Evolutionary conservation across 1,140 invertebrate genomes (phyloP).

Genomic region (Leptonema lineaticorne): DNA sequence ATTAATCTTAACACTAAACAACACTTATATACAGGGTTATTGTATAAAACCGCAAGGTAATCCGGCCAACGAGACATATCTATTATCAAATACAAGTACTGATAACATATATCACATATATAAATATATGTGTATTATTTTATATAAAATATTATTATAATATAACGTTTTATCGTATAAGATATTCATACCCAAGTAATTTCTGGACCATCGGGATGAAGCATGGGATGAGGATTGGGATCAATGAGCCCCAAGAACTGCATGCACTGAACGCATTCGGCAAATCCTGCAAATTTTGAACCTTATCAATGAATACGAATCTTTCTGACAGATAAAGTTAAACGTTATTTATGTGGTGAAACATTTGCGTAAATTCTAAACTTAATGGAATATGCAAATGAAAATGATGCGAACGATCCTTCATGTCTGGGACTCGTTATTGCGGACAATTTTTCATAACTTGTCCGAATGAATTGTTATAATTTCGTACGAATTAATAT

Average conservation of each 20-base stretch:
- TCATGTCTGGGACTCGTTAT: no score
- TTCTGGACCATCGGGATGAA: conserved; percentile 93
- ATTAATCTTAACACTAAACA: conserved; percentile 15
- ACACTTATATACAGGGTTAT: background rate
- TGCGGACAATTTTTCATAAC: no score
- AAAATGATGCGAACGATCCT: no score
- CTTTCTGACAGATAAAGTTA: no score
- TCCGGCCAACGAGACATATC: background rate
- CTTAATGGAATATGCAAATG: no score
- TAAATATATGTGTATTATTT: background rate
- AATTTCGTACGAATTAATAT: no score
- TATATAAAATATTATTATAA: background rate
- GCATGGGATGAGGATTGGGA: conserved; percentile 76
- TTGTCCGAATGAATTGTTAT: no score
- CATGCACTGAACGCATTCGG: conserved; percentile 82
- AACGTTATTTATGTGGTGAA: no score
- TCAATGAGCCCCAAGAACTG: conserved; percentile 88
- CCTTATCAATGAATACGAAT: no score
- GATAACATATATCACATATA: background rate
- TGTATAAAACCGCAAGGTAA: conserved; percentile 19
- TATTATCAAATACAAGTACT: background rate
- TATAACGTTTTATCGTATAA: background rate
- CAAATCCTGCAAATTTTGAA: conserved; percentile 79
- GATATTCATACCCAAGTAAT: conserved; percentile 83
- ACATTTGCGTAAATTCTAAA: no score